Conservation (phyloP, 2,113 vertebrate species). For the Coregonus clupeaformis region DNA sequence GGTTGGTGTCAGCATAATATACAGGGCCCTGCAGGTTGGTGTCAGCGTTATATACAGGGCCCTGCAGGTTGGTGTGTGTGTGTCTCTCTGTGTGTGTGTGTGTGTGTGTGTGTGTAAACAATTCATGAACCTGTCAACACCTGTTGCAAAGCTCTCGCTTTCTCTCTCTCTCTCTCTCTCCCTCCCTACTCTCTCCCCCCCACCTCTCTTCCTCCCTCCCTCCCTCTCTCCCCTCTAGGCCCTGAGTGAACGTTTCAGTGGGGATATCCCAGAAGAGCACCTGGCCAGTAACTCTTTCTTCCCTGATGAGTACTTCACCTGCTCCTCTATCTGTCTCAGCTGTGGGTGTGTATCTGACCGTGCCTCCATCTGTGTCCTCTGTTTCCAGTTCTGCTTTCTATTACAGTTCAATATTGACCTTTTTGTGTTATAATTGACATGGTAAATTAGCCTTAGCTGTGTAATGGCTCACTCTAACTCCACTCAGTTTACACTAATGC, state of each 20-base stretch:
- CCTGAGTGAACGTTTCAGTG: constrained; percentile 93
- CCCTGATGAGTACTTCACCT: constrained; percentile 98
- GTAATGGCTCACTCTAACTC: too few species aligned
- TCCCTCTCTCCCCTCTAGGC: constrained; percentile 72
- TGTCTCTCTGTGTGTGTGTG: too few species aligned
- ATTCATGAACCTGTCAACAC: not conserved
- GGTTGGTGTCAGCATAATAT: too few species aligned
- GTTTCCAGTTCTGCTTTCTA: too few species aligned
- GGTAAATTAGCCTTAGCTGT: too few species aligned
- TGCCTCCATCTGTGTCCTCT: too few species aligned
- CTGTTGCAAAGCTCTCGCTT: too few species aligned
- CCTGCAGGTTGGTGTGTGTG: constrained; percentile 73
- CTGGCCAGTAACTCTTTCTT: constrained; percentile 95
- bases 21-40: too few species aligned
- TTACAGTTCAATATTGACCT: too few species aligned
- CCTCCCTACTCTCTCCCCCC: not conserved
- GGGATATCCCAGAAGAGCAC: constrained; percentile 92
- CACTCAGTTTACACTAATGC: too few species aligned
- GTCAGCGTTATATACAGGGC: constrained; percentile 93
- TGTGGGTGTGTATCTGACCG: too few species aligned
- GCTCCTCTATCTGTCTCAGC: constrained; percentile 92
- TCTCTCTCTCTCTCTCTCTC: not conserved
- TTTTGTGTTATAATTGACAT: too few species aligned
- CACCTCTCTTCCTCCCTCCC: not conserved
- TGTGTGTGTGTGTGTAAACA: not conserved